phyloP scores from a whole-genome alignment of 2,113 vertebrate genomes.

The Chamaea fasciata region DNA sequence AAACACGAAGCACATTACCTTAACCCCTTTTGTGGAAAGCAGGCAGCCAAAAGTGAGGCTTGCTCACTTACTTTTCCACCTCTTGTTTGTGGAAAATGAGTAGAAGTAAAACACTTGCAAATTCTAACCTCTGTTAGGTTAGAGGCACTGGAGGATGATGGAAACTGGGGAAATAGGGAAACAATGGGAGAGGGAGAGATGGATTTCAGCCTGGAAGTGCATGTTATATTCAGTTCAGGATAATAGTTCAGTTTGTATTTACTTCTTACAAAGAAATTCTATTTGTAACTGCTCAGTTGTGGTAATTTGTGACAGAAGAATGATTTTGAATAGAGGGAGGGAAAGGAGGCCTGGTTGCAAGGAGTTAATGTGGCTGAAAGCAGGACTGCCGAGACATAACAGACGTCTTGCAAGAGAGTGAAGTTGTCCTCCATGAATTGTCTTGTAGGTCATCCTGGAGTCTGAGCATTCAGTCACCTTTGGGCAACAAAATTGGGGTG shows the following conservation, averaged over 20 bases:
- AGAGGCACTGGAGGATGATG: neutral
- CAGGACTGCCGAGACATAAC: neutral
- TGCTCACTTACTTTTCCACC: neutral
- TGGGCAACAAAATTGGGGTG: neutral
- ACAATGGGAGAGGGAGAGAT: neutral
- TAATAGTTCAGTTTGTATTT: neutral
- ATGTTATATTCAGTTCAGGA: neutral
- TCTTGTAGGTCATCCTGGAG: neutral
- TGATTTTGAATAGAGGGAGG: neutral
- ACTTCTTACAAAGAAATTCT: neutral
- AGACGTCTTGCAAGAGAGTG: neutral
- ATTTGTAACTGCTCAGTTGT: neutral
- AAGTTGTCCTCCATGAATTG: neutral
- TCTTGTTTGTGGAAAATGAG: neutral
- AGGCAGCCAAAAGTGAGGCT: neutral
- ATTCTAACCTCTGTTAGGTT: neutral
- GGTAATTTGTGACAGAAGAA: neutral
- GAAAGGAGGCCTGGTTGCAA: neutral
- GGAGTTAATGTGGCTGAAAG: neutral
- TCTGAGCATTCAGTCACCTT: neutral
- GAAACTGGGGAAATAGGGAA: neutral
- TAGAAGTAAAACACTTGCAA: neutral
- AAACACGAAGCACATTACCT: neutral
- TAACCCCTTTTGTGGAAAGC: neutral
- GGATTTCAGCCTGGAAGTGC: neutral